These are phyloP conservation scores for Diplogasteroides magnus DNA, from an alignment of 1,140 invertebrate genomes.

Conservation along the genomic window DNA sequence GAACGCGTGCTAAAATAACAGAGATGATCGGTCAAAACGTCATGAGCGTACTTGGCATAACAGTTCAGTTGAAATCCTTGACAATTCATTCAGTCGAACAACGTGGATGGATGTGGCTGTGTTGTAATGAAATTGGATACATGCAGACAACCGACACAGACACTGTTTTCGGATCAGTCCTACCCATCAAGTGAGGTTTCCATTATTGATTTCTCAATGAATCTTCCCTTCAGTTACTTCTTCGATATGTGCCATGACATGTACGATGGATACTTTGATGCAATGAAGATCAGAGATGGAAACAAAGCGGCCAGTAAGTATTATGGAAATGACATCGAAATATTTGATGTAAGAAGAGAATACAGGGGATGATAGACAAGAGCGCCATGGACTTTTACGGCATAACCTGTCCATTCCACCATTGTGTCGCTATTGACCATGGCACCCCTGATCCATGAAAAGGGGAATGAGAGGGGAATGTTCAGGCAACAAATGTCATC, in stretches of 20 bases:
- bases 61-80: no score
- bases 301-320: conserved; percentile 25
- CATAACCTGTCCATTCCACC: neutral
- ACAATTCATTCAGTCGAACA: no score
- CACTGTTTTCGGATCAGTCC: conserved; percentile 24
- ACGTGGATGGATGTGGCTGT: conserved; percentile 36
- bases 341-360: no score
- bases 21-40: no score
- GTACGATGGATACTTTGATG: conserved; percentile 24
- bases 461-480: no score
- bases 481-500: conserved; percentile 47
- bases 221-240: conserved; percentile 20
- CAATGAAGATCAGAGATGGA: conserved; percentile 17
- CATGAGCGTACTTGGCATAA: no score
- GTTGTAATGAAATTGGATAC: conserved; percentile 36
- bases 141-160: conserved; percentile 34
- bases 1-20: no score
- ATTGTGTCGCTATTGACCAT: neutral
- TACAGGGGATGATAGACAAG: neutral
- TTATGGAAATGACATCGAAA: conserved; percentile 27
- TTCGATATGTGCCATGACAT: conserved; percentile 34
- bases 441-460: neutral
- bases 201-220: no score
- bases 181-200: conserved; percentile 27
- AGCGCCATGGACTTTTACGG: neutral